Conservation (phyloP, 1,140 invertebrate genomes). For the Leptinotarsa undecemlineata region DNA sequence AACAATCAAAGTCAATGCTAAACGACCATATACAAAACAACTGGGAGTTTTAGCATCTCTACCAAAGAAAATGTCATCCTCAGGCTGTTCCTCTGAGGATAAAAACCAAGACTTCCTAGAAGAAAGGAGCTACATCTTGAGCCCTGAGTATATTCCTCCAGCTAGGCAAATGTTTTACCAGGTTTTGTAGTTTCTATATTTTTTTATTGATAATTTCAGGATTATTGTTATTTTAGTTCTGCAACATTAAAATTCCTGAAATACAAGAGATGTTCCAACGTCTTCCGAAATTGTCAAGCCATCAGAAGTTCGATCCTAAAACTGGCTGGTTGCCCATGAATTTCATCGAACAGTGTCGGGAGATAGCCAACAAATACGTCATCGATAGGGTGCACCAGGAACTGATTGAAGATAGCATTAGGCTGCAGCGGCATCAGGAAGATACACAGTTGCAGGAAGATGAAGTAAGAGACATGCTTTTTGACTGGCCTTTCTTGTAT, state of each 20-base stretch:
- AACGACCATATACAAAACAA: slow-evolving; percentile 57
- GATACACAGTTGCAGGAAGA: slow-evolving; percentile 16
- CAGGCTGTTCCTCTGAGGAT: slow-evolving; percentile 33
- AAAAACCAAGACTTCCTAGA: slow-evolving; percentile 27
- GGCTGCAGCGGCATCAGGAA: slow-evolving; percentile 7
- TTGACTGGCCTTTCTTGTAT: too few species aligned
- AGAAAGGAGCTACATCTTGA: slow-evolving; percentile 62
- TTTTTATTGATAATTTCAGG: slow-evolving; percentile 3
- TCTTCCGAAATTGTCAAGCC: slow-evolving; percentile 66
- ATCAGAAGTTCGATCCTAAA: slow-evolving; percentile 69
- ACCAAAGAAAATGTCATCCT: slow-evolving; percentile 42
- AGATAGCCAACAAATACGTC: slow-evolving; percentile 68
- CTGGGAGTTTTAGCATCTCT: background rate
- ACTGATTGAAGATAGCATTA: slow-evolving; percentile 43
- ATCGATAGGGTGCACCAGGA: slow-evolving; percentile 61
- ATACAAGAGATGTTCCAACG: slow-evolving; percentile 77
- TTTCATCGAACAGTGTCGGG: slow-evolving; percentile 68
- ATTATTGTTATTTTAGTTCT: slow-evolving; percentile 49
- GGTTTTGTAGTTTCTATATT: slow-evolving; percentile 54
- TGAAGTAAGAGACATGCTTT: background rate
- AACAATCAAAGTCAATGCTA: slow-evolving; percentile 61
- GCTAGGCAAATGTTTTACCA: slow-evolving; percentile 83
- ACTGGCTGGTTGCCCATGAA: slow-evolving; percentile 75
- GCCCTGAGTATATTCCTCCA: slow-evolving; percentile 71
- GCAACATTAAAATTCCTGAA: slow-evolving; percentile 82